These are phyloP conservation scores for Thera obeliscata DNA, from an alignment of 2,888 invertebrate species.

Conservation along the genomic window DNA sequence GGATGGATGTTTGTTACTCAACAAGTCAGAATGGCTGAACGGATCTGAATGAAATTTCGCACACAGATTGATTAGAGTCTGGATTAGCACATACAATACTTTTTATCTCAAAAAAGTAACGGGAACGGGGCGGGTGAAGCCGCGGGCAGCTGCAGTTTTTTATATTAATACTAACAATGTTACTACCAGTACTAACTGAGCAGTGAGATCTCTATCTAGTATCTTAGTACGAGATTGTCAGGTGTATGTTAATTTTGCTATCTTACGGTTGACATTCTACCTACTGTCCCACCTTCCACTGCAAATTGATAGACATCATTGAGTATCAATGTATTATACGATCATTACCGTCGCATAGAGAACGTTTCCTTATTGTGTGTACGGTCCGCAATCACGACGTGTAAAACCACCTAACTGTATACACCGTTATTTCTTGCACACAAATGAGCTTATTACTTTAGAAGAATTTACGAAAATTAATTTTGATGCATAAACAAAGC, in stretches of 20 bases:
- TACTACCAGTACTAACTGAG: too few relatives aligned
- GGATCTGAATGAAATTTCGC: too few relatives aligned
- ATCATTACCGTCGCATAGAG: constrained; percentile 47
- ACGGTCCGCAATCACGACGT: constrained; percentile 48
- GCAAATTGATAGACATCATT: constrained; percentile 47
- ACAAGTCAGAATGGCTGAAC: too few relatives aligned
- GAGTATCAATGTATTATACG: constrained; percentile 42
- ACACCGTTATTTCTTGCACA: constrained; percentile 55
- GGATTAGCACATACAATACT: too few relatives aligned
- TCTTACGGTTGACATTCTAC: neutral
- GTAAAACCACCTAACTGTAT: constrained; percentile 53
- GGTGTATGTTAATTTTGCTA: neutral
- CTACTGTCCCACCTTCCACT: neutral
- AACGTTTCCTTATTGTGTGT: constrained; percentile 66
- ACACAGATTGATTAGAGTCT: too few relatives aligned
- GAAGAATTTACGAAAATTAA: constrained; percentile 5
- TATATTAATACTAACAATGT: too few relatives aligned
- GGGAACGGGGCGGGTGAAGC: too few relatives aligned
- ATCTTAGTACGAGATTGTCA: neutral
- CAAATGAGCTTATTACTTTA: constrained; percentile 15
- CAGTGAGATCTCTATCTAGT: neutral
- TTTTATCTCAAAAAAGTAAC: too few relatives aligned
- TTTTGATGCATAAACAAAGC: constrained; percentile 5
- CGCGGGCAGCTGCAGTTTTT: too few relatives aligned
- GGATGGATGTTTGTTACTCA: too few relatives aligned